phyloP scores from a whole-genome alignment of 2,888 invertebrate genomes.

The Lepidochitona cinerea region DNA sequence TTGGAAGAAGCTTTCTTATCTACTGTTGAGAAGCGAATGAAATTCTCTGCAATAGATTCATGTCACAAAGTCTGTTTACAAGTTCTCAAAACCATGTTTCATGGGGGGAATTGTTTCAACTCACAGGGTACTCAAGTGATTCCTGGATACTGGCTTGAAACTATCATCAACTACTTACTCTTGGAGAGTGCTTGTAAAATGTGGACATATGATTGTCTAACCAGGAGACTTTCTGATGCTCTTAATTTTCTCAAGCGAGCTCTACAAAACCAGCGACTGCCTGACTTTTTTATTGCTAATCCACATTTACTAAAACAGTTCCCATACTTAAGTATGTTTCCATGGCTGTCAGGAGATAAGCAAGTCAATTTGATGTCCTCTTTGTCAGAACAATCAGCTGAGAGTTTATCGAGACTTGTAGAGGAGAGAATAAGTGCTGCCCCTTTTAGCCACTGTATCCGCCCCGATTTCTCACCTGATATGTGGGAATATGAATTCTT shows the following conservation, averaged over 20 bases:
- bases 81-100: slow-evolving; percentile 48
- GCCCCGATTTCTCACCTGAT: slow-evolving; percentile 48
- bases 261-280: slow-evolving; percentile 45
- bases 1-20: slow-evolving; percentile 34
- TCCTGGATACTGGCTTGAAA: slow-evolving; percentile 33
- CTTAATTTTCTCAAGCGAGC: slow-evolving; percentile 48
- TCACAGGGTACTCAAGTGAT: slow-evolving; percentile 32
- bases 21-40: slow-evolving; percentile 32
- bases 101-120: slow-evolving; percentile 35
- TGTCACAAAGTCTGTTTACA: slow-evolving; percentile 46
- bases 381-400: slow-evolving; percentile 31
- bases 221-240: slow-evolving; percentile 51
- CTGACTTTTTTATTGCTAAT: slow-evolving; percentile 52
- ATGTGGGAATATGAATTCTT: slow-evolving; percentile 64
- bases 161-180: slow-evolving; percentile 46
- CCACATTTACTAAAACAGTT: slow-evolving; percentile 48
- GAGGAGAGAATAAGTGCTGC: slow-evolving; percentile 43
- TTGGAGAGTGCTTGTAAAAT: slow-evolving; percentile 47
- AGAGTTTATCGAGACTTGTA: slow-evolving; percentile 45
- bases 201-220: slow-evolving; percentile 47
- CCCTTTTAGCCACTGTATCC: slow-evolving; percentile 40
- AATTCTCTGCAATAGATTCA: slow-evolving; percentile 33
- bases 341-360: slow-evolving; percentile 35
- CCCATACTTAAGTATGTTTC: slow-evolving; percentile 37
- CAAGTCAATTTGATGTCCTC: slow-evolving; percentile 51